Evolutionary conservation across 1,140 invertebrate species (phyloP), one percentile per base, ranked within the genome.

Genomic region (Rhyacophila brunnea): DNA sequence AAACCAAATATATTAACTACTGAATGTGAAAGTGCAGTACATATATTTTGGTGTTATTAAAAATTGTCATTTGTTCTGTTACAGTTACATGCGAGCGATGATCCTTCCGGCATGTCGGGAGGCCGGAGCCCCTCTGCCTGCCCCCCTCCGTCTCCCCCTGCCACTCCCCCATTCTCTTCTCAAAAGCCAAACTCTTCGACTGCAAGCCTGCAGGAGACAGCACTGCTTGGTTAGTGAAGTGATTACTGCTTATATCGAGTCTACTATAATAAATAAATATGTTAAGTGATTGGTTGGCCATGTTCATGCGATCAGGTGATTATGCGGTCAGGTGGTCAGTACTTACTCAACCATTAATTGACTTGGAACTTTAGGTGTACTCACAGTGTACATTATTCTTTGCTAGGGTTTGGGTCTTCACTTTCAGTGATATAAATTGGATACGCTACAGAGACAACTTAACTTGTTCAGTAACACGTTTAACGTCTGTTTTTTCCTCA

Each of bases 401-500:
- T n/a, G n/a, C n/a, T n/a, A n/a, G n/a, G n/a, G n/a, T n/a, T n/a
- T n/a, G n/a, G n/a, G n/a, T n/a, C n/a, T n/a, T n/a, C n/a, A n/a
- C n/a, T n/a, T n/a, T n/a, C n/a, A n/a, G n/a, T n/a, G n/a, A n/a
- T n/a, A n/a, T n/a, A n/a, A n/a, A n/a, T n/a, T n/a, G n/a, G n/a
- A n/a, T n/a, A n/a, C n/a, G n/a, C n/a, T n/a, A n/a, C n/a, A n/a
- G n/a, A n/a, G n/a, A n/a, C n/a, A n/a, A n/a, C n/a, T n/a, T n/a
- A n/a, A n/a, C n/a, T n/a, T n/a, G n/a, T n/a, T n/a, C n/a, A n/a
- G n/a, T n/a, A n/a, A n/a, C n/a, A n/a, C n/a, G 23, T 28, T 28
- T 5, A 28, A 28, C 9, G 3, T 28, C 2, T 6, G 6, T 56
- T 60, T 52, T 63, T 67, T 66, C 66, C 62, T 67, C 68, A 68